phyloP scores from a whole-genome alignment of 2,797 vertebrate species.

The Geotrypetes seraphini region DNA sequence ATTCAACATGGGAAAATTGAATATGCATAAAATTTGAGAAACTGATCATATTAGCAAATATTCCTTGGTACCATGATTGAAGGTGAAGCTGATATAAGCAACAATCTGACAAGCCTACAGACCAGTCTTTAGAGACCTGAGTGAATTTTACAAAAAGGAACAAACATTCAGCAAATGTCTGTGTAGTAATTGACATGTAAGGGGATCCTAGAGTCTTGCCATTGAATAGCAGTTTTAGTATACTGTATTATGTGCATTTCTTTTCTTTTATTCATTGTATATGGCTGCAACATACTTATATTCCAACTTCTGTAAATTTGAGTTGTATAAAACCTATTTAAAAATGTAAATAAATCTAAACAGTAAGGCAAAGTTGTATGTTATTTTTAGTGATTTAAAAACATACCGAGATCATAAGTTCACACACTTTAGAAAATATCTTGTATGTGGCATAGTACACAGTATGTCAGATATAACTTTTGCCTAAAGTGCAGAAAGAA shows the following conservation, averaged over 20 bases:
- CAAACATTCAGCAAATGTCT: too few relatives aligned
- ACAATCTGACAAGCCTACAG: constrained; percentile 12
- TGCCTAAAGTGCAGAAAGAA: too few relatives aligned
- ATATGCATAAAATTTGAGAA: too few relatives aligned
- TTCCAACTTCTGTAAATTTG: constrained; percentile 34
- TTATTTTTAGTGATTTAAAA: too few relatives aligned
- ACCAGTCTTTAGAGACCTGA: constrained; percentile 21
- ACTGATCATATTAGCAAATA: too few relatives aligned
- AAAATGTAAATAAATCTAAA: constrained; percentile 46
- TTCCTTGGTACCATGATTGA: too few relatives aligned
- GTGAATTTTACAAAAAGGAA: constrained; percentile 22
- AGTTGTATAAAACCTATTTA: constrained; percentile 31
- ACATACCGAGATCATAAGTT: too few relatives aligned
- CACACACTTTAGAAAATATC: too few relatives aligned
- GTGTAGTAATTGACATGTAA: constrained; percentile 18
- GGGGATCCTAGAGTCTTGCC: too few relatives aligned
- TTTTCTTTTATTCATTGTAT: constrained; percentile 25
- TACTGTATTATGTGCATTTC: constrained; percentile 18
- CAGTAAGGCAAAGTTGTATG: constrained; percentile 7
- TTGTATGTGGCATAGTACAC: too few relatives aligned
- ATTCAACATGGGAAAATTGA: too few relatives aligned
- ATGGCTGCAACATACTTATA: constrained; percentile 10
- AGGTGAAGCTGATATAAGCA: constrained; percentile 16
- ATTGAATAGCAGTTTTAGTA: constrained; percentile 40
- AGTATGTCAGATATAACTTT: too few relatives aligned